phyloP scores from a whole-genome alignment of 2,888 invertebrate species.

The Physocephala rufipes region DNA sequence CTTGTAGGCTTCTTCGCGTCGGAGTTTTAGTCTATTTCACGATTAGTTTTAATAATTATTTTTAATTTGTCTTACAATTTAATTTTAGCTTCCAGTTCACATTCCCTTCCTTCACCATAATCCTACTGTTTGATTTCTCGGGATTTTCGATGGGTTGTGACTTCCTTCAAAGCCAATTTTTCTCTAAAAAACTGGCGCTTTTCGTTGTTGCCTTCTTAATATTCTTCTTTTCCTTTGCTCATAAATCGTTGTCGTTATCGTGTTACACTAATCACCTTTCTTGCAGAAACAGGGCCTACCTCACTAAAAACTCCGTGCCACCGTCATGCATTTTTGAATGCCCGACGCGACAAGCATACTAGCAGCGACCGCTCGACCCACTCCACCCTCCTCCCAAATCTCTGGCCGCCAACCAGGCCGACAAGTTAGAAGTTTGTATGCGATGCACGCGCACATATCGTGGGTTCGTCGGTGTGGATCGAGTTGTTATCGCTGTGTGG shows the following conservation, averaged over 20 bases:
- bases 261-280: background rate
- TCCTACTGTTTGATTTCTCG: background rate
- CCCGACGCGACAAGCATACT: background rate
- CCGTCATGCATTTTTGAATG: background rate
- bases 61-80: background rate
- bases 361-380: background rate
- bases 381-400: too few species aligned
- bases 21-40: too few species aligned
- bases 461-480: background rate
- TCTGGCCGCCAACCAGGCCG: background rate
- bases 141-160: background rate
- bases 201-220: constrained; percentile 2
- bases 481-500: constrained; percentile 15
- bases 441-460: constrained; percentile 18
- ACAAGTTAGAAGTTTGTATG: background rate
- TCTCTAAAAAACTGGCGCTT: background rate
- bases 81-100: background rate
- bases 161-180: background rate
- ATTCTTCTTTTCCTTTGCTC: background rate
- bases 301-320: background rate
- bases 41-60: background rate
- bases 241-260: background rate
- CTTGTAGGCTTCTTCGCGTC: background rate
- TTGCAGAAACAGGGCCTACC: constrained; percentile 22
- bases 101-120: background rate